Base-by-base conservation (phyloP, 2,113 vertebrate species). In the Chlorocebus sabaeus region DNA sequence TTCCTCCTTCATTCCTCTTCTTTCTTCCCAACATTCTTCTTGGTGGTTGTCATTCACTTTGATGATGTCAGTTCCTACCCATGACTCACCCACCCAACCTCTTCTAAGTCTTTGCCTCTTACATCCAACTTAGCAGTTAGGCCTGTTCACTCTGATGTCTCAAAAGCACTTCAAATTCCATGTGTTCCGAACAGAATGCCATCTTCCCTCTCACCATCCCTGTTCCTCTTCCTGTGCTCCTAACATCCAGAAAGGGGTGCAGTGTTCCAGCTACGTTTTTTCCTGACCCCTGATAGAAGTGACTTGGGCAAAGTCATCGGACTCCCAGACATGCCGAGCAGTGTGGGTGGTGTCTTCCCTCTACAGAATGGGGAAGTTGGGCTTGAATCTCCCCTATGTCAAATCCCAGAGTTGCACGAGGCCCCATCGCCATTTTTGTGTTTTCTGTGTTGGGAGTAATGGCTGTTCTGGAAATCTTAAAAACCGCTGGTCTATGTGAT, bases 241-340 rank as follows among this genome's bases (percentile, higher is more conserved):
- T 1, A 12, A 8, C 18, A 38, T 50, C 20, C 8, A 2, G 32
- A 30, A 35, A 68, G 20, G n/a, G 35, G 25, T 4, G 2, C 2
- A 18, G 9, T 20, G 11, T 5, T 18, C 6, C 0, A 20, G 6
- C 6, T 8, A 1, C 1, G 17, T 14, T 43, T 43, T 45, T 17
- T 22, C 35, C 3, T 43, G 48, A 8, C 7, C 5, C 0, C 11
- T 25, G 20, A 17, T 9, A 4, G 27, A 59, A 68, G 55, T n/a
- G 50, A 12, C 48, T 8, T 4, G 11, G 14, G 45, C 14, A 40
- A 91, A 23, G 1, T 35, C 22, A 0, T 57, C 17, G 12, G 12
- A 1, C 0, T 2, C 61, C 52, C 2, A 18, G 6, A 20, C 2
- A 13, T 0, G 2, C 12, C 7, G 16, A 38, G 43, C 0, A 4